Evolutionary conservation across 1,140 invertebrate genomes (phyloP), one percentile per base, ranked within the genome.

Genomic region (Drosophila fuyamai): DNA sequence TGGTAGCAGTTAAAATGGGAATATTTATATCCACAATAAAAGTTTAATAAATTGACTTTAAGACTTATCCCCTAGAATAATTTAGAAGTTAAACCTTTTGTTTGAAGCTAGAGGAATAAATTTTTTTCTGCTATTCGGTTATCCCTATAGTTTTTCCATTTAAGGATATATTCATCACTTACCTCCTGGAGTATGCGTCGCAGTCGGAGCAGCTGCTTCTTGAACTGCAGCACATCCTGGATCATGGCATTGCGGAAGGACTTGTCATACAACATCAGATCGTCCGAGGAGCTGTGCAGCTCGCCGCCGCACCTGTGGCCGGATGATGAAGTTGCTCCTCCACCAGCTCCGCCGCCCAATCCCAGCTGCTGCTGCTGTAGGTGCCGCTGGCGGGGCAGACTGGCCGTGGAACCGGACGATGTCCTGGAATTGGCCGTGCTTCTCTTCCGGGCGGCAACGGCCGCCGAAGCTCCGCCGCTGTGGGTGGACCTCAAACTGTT

Each of bases 181-280:
- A 94, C 94, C 93, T 95, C 94, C 93, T 95, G 95, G 73, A 96
- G 93, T 46, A 95, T 93, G 67, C 94, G 93, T 71, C 95, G 94
- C 9, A 96, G 92, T 80, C 94, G 94, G 56, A 95, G 90, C 51
- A 95, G 93, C 93, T 95, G 94, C 58, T 95, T 95, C 93, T 96
- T 96, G 38, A 95, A 94, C 54, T 94, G 94, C 80, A 95, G 94
- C 59, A 95, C 94, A 92, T 96, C 95, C 92, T 95, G 95, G 81
- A 94, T 94, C 93, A 95, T 94, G 57, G 92, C 90, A 90, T 92
- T 92, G 73, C 90, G 78, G 58, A 92, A 90, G 56, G 92, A 92
- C 77, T 92, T 92, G 75, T 92, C 92, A 84, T 91, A 89, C 62
- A 92, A 74, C 84, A 92, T 88, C 48, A 92, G 86, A 77, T 93